Evolutionary conservation across 2,797 vertebrate genomes (phyloP).

Genomic region (Spinus olivaceus): DNA sequence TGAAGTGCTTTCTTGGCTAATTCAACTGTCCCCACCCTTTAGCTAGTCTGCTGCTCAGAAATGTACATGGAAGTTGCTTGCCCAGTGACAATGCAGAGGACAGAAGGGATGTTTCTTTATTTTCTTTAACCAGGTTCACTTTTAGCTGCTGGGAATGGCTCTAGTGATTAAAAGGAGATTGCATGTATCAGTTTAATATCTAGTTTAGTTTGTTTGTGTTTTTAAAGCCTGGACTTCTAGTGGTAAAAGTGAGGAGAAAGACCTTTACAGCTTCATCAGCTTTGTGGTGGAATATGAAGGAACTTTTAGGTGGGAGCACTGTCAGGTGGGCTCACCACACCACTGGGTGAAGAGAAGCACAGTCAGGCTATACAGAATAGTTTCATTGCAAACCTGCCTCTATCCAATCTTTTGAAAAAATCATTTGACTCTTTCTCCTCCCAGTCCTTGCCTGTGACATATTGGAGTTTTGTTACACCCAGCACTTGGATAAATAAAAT

Average conservation of each 20-base stretch:
- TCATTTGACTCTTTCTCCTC: neutral
- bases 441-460: neutral
- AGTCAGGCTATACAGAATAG: neutral
- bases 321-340: neutral
- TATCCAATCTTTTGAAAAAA: neutral
- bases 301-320: neutral
- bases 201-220: neutral
- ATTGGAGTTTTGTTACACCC: neutral
- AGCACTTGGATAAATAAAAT: neutral
- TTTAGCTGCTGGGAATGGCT: neutral
- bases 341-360: neutral
- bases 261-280: neutral
- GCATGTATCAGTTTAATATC: fast-evolving
- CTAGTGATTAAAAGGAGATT: neutral
- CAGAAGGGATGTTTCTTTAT: neutral
- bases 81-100: neutral
- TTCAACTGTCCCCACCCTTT: neutral
- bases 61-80: neutral
- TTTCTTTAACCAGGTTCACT: neutral
- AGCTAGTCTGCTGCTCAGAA: neutral
- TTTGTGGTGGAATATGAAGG: neutral
- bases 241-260: neutral
- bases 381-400: neutral
- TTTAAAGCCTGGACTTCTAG: neutral
- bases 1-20: neutral